phyloP scores from a whole-genome alignment of 2,888 invertebrate species.

The Nephrotoma guestfalica region DNA sequence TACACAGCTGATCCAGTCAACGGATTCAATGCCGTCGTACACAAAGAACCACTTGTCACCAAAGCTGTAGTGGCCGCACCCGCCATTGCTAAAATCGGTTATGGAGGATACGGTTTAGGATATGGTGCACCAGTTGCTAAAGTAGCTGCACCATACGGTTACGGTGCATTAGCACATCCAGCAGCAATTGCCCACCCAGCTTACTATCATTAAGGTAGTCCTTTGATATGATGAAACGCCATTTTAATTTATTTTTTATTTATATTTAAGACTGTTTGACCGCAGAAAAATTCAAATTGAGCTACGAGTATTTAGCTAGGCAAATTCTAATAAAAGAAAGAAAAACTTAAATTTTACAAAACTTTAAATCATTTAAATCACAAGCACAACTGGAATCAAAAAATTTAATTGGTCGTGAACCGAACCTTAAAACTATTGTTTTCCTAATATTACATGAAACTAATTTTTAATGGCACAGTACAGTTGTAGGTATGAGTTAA shows the following conservation, averaged over 20 bases:
- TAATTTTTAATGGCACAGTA: no score
- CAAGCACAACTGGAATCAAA: no score
- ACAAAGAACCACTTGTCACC: conserved; percentile 26
- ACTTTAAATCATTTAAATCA: no score
- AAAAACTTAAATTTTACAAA: background rate
- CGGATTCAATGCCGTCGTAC: conserved; percentile 19
- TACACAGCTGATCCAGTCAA: conserved; percentile 30
- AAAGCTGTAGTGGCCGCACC: conserved; percentile 16
- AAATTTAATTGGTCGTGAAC: no score
- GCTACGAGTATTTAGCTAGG: background rate
- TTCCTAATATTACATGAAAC: no score
- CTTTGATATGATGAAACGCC: background rate
- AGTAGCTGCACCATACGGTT: background rate
- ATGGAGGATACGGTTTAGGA: conserved; percentile 5
- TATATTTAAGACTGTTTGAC: background rate
- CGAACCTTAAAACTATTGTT: no score
- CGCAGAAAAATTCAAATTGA: background rate
- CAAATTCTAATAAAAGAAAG: background rate
- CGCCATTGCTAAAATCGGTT: conserved; percentile 8
- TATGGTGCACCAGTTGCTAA: conserved; percentile 1
- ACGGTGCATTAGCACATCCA: background rate
- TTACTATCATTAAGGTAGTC: background rate
- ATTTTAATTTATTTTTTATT: background rate
- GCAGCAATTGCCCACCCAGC: background rate
- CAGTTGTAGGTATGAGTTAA: no score